phyloP scores from a whole-genome alignment of 2,888 invertebrate genomes.

The Nemotelus nigrinus region DNA sequence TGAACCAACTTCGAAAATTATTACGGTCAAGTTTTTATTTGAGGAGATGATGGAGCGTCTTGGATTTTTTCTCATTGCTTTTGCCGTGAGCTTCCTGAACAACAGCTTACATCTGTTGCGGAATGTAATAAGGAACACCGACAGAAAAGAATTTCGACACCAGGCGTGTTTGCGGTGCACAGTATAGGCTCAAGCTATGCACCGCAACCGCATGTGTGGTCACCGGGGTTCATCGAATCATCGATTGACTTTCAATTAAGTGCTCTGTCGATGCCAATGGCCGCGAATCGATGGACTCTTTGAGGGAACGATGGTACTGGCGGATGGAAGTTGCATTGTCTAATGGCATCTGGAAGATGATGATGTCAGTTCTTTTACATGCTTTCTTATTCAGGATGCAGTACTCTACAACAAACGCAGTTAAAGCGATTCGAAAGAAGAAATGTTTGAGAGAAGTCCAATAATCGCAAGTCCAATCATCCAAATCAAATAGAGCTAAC shows the following conservation, averaged over 20 bases:
- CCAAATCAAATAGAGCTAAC: too few relatives aligned
- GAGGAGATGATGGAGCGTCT: neutral
- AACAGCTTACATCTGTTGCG: conserved; percentile 39
- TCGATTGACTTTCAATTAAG: conserved; percentile 17
- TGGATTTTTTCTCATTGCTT: neutral
- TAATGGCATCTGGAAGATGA: conserved; percentile 27
- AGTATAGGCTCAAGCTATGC: neutral
- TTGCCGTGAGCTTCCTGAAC: conserved; percentile 9
- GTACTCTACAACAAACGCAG: neutral
- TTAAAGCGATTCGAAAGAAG: neutral
- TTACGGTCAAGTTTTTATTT: conserved; percentile 21
- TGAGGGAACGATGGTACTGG: neutral
- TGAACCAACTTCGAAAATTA: conserved; percentile 22
- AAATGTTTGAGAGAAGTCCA: too few relatives aligned
- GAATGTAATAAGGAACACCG: conserved; percentile 3
- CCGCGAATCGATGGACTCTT: neutral
- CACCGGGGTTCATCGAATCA: conserved; percentile 29
- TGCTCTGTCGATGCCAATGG: conserved; percentile 31
- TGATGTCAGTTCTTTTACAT: too few relatives aligned
- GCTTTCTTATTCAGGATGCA: neutral
- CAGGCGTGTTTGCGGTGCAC: neutral
- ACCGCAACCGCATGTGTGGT: conserved; percentile 15
- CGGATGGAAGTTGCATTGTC: conserved; percentile 18
- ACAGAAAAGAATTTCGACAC: conserved; percentile 28
- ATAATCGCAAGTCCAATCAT: too few relatives aligned